Evolutionary conservation across 2,888 invertebrate genomes (phyloP).

Genomic region (Cantharis flavilabris): DNA sequence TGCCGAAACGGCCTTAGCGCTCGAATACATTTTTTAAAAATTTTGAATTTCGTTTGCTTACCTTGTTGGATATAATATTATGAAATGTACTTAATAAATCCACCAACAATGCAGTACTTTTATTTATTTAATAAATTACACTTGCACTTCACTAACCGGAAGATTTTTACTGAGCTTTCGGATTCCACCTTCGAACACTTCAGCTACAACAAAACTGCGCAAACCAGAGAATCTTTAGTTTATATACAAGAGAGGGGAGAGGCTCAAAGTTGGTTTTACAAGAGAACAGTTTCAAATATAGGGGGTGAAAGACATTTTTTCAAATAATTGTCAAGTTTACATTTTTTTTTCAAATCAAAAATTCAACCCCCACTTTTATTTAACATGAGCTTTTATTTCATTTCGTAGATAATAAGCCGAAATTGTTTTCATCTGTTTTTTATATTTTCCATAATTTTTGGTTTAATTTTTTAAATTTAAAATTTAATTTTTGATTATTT

Average conservation of each 20-base stretch:
- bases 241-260: conserved; percentile 36
- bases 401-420: too few relatives aligned
- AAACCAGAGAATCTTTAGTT: conserved; percentile 6
- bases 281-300: conserved; percentile 14
- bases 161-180: neutral
- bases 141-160: conserved; percentile 3
- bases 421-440: too few relatives aligned
- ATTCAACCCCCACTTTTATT: neutral
- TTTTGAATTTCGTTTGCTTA: neutral
- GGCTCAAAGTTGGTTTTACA: conserved; percentile 31
- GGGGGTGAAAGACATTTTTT: conserved; percentile 8
- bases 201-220: conserved; percentile 11
- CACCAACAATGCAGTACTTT: neutral
- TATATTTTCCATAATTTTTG: too few relatives aligned
- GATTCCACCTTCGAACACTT: neutral
- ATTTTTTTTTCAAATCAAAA: neutral
- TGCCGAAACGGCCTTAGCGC: neutral
- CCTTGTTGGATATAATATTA: neutral
- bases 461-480: too few relatives aligned
- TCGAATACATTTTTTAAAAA: neutral
- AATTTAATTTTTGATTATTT: too few relatives aligned
- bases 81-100: neutral
- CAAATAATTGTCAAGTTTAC: neutral
- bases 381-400: neutral
- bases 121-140: neutral